Evolutionary conservation across 2,797 vertebrate species (phyloP).

Genomic region (Gephyroberyx darwinii): DNA sequence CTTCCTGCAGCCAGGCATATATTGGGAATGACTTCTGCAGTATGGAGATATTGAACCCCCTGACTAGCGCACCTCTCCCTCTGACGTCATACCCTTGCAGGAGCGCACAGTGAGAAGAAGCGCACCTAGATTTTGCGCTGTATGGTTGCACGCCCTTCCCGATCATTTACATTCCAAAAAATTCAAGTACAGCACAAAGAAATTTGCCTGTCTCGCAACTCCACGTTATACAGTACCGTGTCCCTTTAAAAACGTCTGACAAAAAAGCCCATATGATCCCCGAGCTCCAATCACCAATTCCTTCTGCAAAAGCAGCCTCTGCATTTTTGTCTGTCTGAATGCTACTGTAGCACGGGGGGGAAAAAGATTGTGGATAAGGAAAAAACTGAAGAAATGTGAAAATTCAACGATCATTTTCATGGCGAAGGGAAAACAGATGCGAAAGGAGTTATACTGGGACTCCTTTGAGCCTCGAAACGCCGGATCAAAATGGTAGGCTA

Average conservation of each 20-base stretch:
- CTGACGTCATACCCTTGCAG: conserved; percentile 69
- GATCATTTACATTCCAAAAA: conserved; percentile 3
- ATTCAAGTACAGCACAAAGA: conserved; percentile 42
- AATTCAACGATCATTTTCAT: conserved; percentile 81
- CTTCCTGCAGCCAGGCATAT: too few relatives aligned
- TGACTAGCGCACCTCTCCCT: conserved; percentile 60
- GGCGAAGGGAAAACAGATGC: conserved; percentile 82
- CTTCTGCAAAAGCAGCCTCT: conserved; percentile 85
- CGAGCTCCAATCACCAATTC: conserved; percentile 89
- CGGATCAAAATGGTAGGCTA: conserved; percentile 91
- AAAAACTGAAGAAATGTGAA: conserved; percentile 82
- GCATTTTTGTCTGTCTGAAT: conserved; percentile 84
- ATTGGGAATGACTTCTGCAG: background rate
- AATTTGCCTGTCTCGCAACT: conserved; percentile 50
- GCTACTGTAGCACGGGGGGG: conserved; percentile 81
- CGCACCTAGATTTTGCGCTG: conserved; percentile 62
- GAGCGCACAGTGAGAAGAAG: conserved; percentile 53
- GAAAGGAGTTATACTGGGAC: conserved; percentile 83
- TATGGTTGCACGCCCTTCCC: conserved; percentile 38
- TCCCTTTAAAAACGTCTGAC: conserved; percentile 89
- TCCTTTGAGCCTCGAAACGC: conserved; percentile 86
- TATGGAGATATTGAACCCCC: conserved; percentile 52
- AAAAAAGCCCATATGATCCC: conserved; percentile 90
- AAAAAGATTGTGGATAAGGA: conserved; percentile 57
- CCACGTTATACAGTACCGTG: conserved; percentile 75